phyloP scores from a whole-genome alignment of 1,140 invertebrate species.

The Papilio glaucus region DNA sequence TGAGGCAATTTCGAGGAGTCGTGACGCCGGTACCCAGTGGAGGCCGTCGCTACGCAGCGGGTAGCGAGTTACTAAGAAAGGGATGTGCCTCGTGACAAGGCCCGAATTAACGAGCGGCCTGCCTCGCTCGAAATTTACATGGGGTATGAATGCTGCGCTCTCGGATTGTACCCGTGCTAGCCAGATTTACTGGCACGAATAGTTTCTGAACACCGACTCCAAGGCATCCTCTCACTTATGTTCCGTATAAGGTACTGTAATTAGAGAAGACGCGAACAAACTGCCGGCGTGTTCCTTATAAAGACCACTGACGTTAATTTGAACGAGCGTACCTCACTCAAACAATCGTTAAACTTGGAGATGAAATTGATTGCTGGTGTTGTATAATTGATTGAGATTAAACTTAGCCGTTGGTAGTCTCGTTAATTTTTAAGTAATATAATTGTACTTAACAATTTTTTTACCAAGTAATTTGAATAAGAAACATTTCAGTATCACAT shows the following conservation, averaged over 20 bases:
- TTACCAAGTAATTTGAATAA: no score
- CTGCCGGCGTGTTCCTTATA: conserved; percentile 51
- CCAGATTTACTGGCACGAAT: conserved; percentile 71
- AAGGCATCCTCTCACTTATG: conserved; percentile 46
- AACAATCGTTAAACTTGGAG: conserved; percentile 50
- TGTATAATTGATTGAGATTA: conserved; percentile 39
- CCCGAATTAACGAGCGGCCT: conserved; percentile 64
- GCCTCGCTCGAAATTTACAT: conserved; percentile 68
- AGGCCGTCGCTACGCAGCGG: conserved; percentile 43
- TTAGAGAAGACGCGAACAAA: conserved; percentile 69
- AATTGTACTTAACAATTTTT: neutral
- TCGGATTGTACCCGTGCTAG: conserved; percentile 53
- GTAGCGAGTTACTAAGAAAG: conserved; percentile 65
- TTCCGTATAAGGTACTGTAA: conserved; percentile 63
- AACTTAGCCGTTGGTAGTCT: conserved; percentile 2
- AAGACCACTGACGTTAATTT: conserved; percentile 50
- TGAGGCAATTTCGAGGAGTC: conserved; percentile 50
- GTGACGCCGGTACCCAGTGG: conserved; percentile 45
- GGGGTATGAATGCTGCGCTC: conserved; percentile 68
- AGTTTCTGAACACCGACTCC: conserved; percentile 59
- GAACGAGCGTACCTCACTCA: conserved; percentile 42
- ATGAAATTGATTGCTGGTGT: conserved; percentile 43
- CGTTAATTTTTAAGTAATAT: neutral
- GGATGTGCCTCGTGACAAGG: conserved; percentile 68
- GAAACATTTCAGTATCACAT: no score